Evolutionary conservation across 2,888 invertebrate species (phyloP).

Genomic region (Drosophila multiciliata): DNA sequence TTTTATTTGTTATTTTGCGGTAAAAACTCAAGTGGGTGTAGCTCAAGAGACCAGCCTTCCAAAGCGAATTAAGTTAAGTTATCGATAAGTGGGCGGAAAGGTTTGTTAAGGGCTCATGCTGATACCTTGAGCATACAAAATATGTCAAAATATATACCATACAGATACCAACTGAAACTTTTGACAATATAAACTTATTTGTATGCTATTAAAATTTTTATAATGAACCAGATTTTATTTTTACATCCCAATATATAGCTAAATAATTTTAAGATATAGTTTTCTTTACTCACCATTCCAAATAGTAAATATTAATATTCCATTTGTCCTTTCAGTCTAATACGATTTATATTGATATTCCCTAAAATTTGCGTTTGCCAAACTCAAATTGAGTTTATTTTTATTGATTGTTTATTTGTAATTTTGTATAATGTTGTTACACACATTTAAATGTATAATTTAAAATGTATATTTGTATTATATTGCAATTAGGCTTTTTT

Average conservation of each 20-base stretch:
- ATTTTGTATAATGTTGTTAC: constrained; percentile 26
- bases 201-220: neutral
- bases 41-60: constrained; percentile 14
- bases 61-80: constrained; percentile 11
- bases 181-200: neutral
- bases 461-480: constrained; percentile 12
- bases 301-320: constrained; percentile 59
- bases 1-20: constrained; percentile 38
- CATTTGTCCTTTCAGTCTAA: constrained; percentile 69
- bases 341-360: constrained; percentile 48
- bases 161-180: neutral
- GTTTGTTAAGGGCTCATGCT: constrained; percentile 34
- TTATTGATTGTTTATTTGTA: constrained; percentile 9
- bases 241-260: neutral
- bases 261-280: neutral
- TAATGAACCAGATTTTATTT: neutral
- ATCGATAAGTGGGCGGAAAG: constrained; percentile 49
- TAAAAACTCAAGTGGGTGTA: constrained; percentile 50
- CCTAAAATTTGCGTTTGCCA: constrained; percentile 32
- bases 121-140: constrained; percentile 26
- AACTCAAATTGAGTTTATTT: constrained; percentile 29
- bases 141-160: neutral
- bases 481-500: constrained; percentile 4
- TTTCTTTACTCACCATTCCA: constrained; percentile 59
- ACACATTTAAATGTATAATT: constrained; percentile 7